A percentile compares a stretch with the other conserved stretches of the same genome.
Evolutionary conservation across 2,888 invertebrate genomes (phyloP).

Genomic region (Taphrorychus bicolor): DNA sequence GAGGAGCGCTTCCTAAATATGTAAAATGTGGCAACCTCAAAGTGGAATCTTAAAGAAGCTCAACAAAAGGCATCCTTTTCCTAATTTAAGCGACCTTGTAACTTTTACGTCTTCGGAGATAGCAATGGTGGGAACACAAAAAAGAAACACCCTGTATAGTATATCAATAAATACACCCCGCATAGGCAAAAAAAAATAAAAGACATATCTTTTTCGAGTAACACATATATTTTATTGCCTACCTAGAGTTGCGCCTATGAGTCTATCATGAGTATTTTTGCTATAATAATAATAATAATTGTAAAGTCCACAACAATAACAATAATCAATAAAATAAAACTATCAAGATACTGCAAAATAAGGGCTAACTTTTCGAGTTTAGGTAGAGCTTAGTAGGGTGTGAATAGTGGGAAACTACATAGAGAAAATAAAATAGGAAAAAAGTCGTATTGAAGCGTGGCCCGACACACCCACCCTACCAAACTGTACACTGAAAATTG

Average conservation of each 20-base stretch:
- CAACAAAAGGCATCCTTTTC: too few species aligned
- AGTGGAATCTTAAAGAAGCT: too few species aligned
- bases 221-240: constrained; percentile 35
- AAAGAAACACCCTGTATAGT: too few species aligned
- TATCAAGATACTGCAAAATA: neutral
- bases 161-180: too few species aligned
- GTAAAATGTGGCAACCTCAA: too few species aligned
- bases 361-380: neutral
- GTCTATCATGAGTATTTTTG: constrained; percentile 33
- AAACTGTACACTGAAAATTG: constrained; percentile 53
- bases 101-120: too few species aligned
- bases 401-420: constrained; percentile 26
- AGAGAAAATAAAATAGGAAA: constrained; percentile 30
- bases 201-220: constrained; percentile 17
- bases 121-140: too few species aligned
- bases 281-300: constrained; percentile 5
- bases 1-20: too few species aligned
- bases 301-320: constrained; percentile 35
- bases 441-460: constrained; percentile 39
- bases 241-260: constrained; percentile 27
- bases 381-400: constrained; percentile 55
- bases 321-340: constrained; percentile 18
- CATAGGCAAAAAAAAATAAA: too few species aligned
- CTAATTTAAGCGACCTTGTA: too few species aligned
- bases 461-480: constrained; percentile 59